Conservation (phyloP, 1,140 invertebrate genomes). For the Periplaneta americana region DNA sequence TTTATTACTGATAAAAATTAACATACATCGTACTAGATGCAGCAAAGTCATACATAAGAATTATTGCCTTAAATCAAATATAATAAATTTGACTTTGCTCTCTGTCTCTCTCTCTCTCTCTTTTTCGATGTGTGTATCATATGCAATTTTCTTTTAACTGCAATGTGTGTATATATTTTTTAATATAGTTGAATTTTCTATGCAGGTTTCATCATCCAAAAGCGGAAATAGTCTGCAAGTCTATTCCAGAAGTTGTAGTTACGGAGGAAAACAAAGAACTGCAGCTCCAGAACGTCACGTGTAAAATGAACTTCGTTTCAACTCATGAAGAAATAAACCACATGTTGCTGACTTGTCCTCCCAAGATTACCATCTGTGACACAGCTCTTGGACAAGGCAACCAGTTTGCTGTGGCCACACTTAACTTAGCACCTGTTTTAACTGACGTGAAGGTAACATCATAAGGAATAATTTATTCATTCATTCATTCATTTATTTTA, state of each 20-base stretch:
- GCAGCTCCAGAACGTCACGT: background rate
- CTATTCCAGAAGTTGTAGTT: background rate
- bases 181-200: background rate
- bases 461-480: too few species aligned
- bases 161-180: too few species aligned
- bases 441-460: background rate
- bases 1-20: too few species aligned
- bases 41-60: too few species aligned
- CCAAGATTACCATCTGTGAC: background rate
- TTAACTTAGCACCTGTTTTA: background rate
- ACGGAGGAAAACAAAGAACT: background rate
- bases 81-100: too few species aligned
- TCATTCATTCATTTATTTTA: too few species aligned
- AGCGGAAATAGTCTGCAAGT: background rate
- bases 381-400: background rate
- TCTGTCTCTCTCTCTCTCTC: too few species aligned
- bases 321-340: background rate
- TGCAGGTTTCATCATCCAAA: background rate
- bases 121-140: too few species aligned
- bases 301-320: background rate
- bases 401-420: background rate
- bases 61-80: too few species aligned
- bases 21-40: too few species aligned
- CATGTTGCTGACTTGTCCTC: background rate
- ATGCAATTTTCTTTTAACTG: too few species aligned